Percentiles rank a stretch among this genome's conserved stretches.
These are phyloP conservation scores for Cerceris rybyensis DNA, from an alignment of 2,888 invertebrate genomes.

Conservation along the genomic window DNA sequence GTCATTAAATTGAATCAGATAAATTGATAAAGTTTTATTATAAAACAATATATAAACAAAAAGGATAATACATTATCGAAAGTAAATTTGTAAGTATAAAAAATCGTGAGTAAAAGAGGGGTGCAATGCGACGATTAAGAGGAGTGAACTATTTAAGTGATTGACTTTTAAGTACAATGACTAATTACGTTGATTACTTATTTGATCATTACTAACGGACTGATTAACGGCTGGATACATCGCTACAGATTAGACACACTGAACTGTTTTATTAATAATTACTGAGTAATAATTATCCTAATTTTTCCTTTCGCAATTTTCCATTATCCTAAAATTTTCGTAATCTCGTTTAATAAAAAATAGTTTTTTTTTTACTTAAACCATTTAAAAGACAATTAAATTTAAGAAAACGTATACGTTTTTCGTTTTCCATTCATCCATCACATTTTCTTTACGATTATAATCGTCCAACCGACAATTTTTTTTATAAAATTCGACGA, in stretches of 20 bases:
- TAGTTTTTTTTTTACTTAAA: not conserved
- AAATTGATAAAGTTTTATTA: too few relatives aligned
- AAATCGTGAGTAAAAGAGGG: not conserved
- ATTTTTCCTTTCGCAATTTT: slow-evolving; percentile 5
- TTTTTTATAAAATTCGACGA: too few relatives aligned
- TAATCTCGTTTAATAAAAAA: slow-evolving; percentile 39
- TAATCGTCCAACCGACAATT: too few relatives aligned
- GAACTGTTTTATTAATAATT: slow-evolving; percentile 50
- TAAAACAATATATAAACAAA: too few relatives aligned
- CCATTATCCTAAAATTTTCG: slow-evolving; percentile 19
- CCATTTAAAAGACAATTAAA: not conserved
- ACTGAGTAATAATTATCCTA: slow-evolving; percentile 20
- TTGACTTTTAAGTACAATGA: slow-evolving; percentile 1
- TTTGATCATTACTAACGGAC: slow-evolving; percentile 12
- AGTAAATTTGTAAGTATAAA: too few relatives aligned
- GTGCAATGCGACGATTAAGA: not conserved
- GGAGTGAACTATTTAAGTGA: slow-evolving; percentile 1
- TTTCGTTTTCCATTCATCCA: too few relatives aligned
- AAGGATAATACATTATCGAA: too few relatives aligned
- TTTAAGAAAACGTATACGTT: not conserved
- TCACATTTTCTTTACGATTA: too few relatives aligned
- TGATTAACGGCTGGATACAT: slow-evolving; percentile 27
- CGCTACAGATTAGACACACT: slow-evolving; percentile 70
- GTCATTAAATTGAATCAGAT: too few relatives aligned
- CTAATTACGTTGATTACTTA: slow-evolving; percentile 14